Percentiles rank a stretch among this genome's conserved stretches.
These are phyloP conservation scores for Thermophis baileyi DNA, from an alignment of 2,113 vertebrate species.

Conservation along the genomic window DNA sequence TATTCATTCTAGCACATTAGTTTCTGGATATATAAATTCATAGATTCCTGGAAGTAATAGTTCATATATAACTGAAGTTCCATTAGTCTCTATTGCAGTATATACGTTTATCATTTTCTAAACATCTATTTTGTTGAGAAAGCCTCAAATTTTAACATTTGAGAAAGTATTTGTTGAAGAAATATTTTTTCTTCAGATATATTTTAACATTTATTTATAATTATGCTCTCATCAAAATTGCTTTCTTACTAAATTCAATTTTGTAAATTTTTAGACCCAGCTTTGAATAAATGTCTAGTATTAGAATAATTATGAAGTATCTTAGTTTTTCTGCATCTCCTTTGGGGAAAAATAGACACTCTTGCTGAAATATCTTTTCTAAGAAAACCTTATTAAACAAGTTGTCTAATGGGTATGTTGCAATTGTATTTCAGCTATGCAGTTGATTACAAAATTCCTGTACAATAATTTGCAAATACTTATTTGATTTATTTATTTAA, in stretches of 20 bases:
- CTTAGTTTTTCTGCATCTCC: not conserved
- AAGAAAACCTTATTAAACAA: not conserved
- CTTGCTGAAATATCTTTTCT: not conserved
- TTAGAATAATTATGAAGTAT: not conserved
- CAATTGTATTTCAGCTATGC: not conserved
- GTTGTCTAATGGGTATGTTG: not conserved
- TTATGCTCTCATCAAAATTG: not conserved
- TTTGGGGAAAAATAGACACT: not conserved
- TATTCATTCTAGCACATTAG: not conserved
- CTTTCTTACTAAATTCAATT: not conserved
- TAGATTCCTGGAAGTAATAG: not conserved
- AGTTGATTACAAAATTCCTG: not conserved
- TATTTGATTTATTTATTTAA: not conserved
- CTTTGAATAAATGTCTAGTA: not conserved
- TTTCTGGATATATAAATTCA: not conserved
- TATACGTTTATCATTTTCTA: not conserved
- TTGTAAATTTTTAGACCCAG: not conserved
- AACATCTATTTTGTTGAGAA: not conserved
- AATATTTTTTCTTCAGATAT: not conserved
- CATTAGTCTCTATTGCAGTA: not conserved
- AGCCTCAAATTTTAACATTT: not conserved
- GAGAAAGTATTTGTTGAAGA: not conserved
- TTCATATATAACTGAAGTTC: not conserved
- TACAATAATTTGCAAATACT: not conserved
- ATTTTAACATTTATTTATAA: not conserved